These are phyloP conservation scores for Phalacrocorax brasilianus DNA, from an alignment of 2,113 vertebrate genomes.

Conservation along the genomic window DNA sequence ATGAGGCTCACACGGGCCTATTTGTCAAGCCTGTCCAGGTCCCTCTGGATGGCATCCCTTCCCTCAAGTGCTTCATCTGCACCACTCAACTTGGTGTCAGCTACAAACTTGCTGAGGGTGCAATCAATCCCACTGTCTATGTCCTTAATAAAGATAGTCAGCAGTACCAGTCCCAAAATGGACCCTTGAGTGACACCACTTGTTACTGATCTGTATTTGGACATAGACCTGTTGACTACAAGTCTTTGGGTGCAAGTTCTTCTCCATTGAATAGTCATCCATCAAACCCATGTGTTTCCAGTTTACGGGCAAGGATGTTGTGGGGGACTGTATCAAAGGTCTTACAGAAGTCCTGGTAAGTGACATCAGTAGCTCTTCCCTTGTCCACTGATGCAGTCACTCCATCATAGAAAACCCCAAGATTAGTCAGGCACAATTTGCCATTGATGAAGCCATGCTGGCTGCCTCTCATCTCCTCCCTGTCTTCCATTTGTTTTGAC, in stretches of 20 bases:
- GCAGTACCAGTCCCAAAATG: accelerated
- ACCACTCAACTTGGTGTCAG: not conserved
- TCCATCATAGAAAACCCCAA: not conserved
- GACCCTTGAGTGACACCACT: not conserved
- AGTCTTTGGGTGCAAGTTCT: not conserved
- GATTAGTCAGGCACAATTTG: not conserved
- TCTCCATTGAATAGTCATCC: not conserved
- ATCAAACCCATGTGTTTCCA: not conserved
- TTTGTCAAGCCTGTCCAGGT: not conserved
- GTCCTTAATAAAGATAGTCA: not conserved
- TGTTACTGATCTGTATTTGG: not conserved
- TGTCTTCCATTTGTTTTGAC: not conserved
- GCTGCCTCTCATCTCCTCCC: not conserved
- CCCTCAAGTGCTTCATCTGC: accelerated
- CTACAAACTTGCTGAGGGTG: not conserved
- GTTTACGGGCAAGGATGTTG: not conserved
- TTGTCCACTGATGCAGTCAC: not conserved
- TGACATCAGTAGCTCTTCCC: not conserved
- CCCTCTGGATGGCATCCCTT: not conserved
- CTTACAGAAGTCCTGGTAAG: not conserved
- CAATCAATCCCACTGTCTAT: not conserved
- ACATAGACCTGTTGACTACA: not conserved
- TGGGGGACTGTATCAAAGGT: accelerated
- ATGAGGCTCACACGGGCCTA: not conserved
- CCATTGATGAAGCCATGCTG: not conserved